These are phyloP conservation scores for Pachycephus smyrnensis DNA, from an alignment of 2,888 invertebrate genomes.

Conservation along the genomic window DNA sequence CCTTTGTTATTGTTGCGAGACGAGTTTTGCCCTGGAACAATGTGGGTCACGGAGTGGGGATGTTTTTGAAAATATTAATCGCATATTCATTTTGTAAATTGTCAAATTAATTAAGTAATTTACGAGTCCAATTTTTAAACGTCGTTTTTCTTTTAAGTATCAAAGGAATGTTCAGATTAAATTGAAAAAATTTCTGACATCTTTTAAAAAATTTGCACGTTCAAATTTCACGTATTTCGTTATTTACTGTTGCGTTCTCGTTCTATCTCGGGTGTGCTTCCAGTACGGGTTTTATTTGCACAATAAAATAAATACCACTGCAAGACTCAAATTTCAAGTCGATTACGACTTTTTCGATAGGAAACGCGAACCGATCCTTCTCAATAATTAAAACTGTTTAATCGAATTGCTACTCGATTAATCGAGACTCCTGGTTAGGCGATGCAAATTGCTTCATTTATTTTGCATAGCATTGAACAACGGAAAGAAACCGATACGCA, in stretches of 20 bases:
- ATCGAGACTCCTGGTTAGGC: background rate
- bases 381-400: background rate
- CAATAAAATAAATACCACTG: background rate
- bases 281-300: background rate
- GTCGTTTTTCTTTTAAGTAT: background rate
- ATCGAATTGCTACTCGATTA: background rate
- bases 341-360: background rate
- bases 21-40: background rate
- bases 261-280: background rate
- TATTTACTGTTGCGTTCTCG: background rate
- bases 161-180: background rate
- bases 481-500: background rate
- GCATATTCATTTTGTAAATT: no score
- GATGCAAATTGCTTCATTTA: slow-evolving; percentile 5
- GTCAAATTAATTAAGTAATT: background rate
- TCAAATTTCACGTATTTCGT: background rate
- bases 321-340: background rate
- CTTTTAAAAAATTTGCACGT: no score
- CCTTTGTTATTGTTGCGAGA: background rate
- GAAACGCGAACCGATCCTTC: background rate
- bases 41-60: background rate
- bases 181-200: no score
- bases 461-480: background rate
- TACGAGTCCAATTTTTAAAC: background rate
- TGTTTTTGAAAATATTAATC: background rate